phyloP scores from a whole-genome alignment of 2,888 invertebrate species.

The Pyrgus malvae region DNA sequence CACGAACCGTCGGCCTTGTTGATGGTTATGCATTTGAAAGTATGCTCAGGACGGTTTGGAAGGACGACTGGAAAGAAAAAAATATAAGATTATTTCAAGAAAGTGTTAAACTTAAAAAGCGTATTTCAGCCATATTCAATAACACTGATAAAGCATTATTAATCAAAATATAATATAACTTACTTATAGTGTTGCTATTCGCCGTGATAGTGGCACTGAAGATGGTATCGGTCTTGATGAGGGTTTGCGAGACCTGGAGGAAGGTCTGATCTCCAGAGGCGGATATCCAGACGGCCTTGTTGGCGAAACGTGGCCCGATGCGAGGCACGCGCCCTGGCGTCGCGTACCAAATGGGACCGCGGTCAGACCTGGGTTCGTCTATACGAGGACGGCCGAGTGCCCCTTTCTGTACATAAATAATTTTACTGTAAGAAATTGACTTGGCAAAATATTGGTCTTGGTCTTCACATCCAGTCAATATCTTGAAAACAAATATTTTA shows the following conservation, averaged over 20 bases:
- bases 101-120: no score
- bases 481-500: no score
- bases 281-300: conserved; percentile 95
- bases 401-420: conserved; percentile 71
- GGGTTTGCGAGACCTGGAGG: conserved; percentile 93
- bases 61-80: conserved; percentile 84
- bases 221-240: conserved; percentile 95
- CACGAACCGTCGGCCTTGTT: conserved; percentile 94
- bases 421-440: neutral
- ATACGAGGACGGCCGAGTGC: conserved; percentile 77
- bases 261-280: conserved; percentile 98
- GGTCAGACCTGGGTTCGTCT: conserved; percentile 64
- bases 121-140: no score
- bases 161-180: conserved; percentile 40
- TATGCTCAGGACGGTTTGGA: conserved; percentile 89
- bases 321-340: conserved; percentile 89
- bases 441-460: no score
- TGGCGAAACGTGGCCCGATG: conserved; percentile 92
- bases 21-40: conserved; percentile 94
- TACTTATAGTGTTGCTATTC: conserved; percentile 91
- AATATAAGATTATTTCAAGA: no score
- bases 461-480: no score
- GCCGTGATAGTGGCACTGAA: conserved; percentile 94
- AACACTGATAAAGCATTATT: no score
- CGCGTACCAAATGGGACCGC: conserved; percentile 86